These are phyloP conservation scores for Neomicropteryx cornuta DNA, from an alignment of 1,140 invertebrate species.

Conservation along the genomic window DNA sequence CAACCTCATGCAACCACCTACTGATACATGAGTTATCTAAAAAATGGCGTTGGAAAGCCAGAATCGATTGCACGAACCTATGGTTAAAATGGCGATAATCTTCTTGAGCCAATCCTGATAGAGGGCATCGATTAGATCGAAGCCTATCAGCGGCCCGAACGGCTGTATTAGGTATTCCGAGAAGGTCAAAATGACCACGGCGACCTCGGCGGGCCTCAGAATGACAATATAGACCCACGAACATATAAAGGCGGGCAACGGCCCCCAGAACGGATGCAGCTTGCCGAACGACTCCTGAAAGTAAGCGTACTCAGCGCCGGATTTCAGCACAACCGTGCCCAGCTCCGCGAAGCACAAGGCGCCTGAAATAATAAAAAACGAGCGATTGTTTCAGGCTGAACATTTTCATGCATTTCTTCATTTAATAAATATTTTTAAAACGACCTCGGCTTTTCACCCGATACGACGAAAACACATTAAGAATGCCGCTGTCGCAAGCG, in stretches of 20 bases:
- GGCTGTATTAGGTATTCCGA: conserved; percentile 68
- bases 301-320: conserved; percentile 76
- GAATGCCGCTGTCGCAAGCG: not conserved
- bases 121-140: conserved; percentile 14
- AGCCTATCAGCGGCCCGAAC: conserved; percentile 28
- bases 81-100: conserved; percentile 43
- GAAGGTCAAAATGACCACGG: conserved; percentile 72
- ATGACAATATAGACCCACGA: conserved; percentile 71
- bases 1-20: too few relatives aligned
- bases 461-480: not conserved
- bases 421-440: conserved; percentile 3
- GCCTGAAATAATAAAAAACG: conserved; percentile 38
- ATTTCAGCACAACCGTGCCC: conserved; percentile 67
- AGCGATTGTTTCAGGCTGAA: not conserved
- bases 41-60: too few relatives aligned
- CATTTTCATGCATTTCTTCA: conserved; percentile 1
- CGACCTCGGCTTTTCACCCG: not conserved
- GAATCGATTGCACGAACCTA: too few relatives aligned
- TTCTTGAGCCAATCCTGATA: conserved; percentile 41
- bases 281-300: conserved; percentile 61
- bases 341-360: conserved; percentile 74
- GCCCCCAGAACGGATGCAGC: conserved; percentile 56
- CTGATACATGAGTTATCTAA: too few relatives aligned
- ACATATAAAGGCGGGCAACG: conserved; percentile 66
- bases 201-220: conserved; percentile 64